Evolutionary conservation across 2,888 invertebrate species (phyloP).

Genomic region (Tromatobia lineatoria): DNA sequence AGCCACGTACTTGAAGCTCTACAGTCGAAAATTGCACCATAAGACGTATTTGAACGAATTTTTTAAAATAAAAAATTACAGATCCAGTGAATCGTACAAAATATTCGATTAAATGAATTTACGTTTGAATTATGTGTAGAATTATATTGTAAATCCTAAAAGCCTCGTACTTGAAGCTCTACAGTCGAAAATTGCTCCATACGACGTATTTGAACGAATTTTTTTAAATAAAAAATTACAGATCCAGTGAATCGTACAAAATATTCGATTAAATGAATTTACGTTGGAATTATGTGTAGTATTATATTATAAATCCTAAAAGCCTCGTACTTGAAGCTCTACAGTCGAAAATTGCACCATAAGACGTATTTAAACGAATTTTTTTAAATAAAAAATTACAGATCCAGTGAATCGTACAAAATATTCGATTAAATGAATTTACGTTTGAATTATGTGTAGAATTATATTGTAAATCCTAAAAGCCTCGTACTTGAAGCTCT

Average conservation of each 20-base stretch:
- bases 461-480: background rate
- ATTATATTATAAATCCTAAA: background rate
- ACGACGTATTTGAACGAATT: background rate
- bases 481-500: conserved; percentile 1
- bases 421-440: too few species aligned
- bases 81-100: background rate
- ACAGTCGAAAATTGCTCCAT: background rate
- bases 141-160: background rate
- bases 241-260: background rate
- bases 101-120: too few species aligned
- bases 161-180: conserved; percentile 3
- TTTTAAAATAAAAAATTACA: background rate
- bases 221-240: background rate
- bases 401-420: background rate
- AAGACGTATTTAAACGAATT: background rate
- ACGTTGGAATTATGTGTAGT: background rate
- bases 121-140: too few species aligned
- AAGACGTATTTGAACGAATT: background rate
- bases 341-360: background rate
- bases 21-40: background rate
- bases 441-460: too few species aligned
- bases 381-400: background rate
- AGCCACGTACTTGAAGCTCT: conserved; percentile 2
- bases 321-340: conserved; percentile 3
- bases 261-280: too few species aligned